Evolutionary conservation across 2,888 invertebrate species (phyloP), one percentile per base, ranked within the genome.

Genomic region (Taenaris catops): DNA sequence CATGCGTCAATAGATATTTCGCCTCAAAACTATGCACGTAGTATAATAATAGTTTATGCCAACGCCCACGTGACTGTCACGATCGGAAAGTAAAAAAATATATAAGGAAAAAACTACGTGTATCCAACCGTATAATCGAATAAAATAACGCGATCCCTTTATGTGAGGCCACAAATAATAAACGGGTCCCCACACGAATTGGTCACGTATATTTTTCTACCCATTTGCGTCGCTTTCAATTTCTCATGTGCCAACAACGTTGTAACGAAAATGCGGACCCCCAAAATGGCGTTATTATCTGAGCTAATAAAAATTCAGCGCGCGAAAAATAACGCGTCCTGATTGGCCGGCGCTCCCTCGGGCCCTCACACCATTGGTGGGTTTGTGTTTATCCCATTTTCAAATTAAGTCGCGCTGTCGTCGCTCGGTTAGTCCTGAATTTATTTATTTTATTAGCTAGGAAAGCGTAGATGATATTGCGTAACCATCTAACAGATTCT

Each of bases 301-400:
- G 43, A 55, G 73, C 80, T 84, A 86, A 86, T 86, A 86, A 84
- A 86, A 84, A 86, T 84, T 83, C 84, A 78, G 78, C 80, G 81
- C 84, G 84, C 84, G 84, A 80, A 86, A 45, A 81, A 80, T 76
- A 70, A 63, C 56, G 44, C 56, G 58, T 53, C 48, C 54, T 58
- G 58, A 83, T 84, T 84, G 81, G 84, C 44, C 63, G 62, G 41
- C 57, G 55, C 62, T 67, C 73, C 81, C 78, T 53, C 52, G 70
- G 58, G 71, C 61, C 55, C 53, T 51, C 48, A 43, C 63, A 55
- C 71, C 60, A 83, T 86, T 84, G 86, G 84, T 58, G 58, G 69
- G 49, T 48, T 56, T 53, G 60, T 72, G 73, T 72, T 84, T 80
- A 84, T 86, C 74, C 80, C 83, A 81, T 84, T 86, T 86, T 84